These are phyloP conservation scores for Gortyna flavago DNA, from an alignment of 2,888 invertebrate genomes.

Conservation along the genomic window DNA sequence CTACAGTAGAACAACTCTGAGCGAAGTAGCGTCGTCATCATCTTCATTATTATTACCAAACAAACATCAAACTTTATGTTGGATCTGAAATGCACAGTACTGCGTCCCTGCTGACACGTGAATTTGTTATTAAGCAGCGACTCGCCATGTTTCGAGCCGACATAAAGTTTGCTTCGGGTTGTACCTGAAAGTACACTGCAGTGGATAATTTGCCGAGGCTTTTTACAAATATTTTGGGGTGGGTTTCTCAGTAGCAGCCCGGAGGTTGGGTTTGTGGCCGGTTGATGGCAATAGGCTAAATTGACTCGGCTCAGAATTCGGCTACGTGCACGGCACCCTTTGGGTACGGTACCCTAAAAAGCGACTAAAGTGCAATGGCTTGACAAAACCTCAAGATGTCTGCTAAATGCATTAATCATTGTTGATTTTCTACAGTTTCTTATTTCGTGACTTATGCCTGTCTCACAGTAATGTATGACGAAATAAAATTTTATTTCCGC, in stretches of 20 bases:
- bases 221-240: no score
- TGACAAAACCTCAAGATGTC: neutral
- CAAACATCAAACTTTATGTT: no score
- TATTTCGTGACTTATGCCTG: constrained; percentile 11
- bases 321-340: neutral
- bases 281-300: neutral
- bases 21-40: neutral
- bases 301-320: neutral
- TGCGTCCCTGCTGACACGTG: no score
- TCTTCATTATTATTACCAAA: neutral
- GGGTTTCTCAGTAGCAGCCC: no score
- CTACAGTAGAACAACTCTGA: constrained; percentile 30
- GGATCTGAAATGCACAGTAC: no score
- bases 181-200: no score
- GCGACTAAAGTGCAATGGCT: neutral
- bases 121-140: no score
- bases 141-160: no score
- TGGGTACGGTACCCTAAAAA: neutral
- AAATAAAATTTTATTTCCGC: constrained; percentile 64
- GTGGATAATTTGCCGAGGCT: no score
- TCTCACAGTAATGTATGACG: constrained; percentile 62
- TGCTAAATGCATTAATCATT: neutral
- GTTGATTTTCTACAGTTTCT: constrained; percentile 34
- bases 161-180: no score
- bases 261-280: no score